Percentiles rank a stretch among this genome's conserved stretches.
Conservation (phyloP, 2,888 invertebrate species). For the Cephus pygmeus region DNA sequence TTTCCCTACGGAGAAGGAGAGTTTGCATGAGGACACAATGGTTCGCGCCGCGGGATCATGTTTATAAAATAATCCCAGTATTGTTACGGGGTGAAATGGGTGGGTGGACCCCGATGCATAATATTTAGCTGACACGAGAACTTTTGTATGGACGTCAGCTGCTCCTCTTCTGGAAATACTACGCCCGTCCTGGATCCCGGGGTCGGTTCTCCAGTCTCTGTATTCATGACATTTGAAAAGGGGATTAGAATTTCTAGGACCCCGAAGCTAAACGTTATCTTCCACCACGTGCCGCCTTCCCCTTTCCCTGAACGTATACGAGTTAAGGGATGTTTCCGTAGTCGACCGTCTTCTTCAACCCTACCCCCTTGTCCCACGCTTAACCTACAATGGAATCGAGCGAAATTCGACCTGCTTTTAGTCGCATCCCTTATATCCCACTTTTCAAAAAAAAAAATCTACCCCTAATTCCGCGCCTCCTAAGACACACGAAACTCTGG, state of each 20-base stretch:
- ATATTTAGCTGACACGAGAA: constrained; percentile 41
- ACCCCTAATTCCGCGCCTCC: not conserved
- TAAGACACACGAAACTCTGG: not conserved
- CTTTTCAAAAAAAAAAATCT: not conserved
- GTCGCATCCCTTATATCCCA: not conserved
- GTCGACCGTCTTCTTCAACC: not conserved
- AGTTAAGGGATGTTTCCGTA: not conserved
- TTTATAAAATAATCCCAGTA: constrained; percentile 59
- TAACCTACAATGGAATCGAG: not conserved
- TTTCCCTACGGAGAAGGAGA: constrained; percentile 25
- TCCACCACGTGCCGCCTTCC: constrained; percentile 18
- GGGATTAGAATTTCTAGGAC: constrained; percentile 56
- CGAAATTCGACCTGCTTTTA: not conserved
- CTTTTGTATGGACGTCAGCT: constrained; percentile 59
- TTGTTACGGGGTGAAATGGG: constrained; percentile 38
- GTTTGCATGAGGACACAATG: constrained; percentile 26
- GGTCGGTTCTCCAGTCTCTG: constrained; percentile 32
- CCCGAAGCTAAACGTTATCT: constrained; percentile 52
- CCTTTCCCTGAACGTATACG: not conserved
- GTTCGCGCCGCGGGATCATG: constrained; percentile 44
- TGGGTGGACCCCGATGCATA: constrained; percentile 37
- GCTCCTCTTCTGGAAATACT: constrained; percentile 20
- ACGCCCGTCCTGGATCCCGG: constrained; percentile 27
- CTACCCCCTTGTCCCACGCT: not conserved
- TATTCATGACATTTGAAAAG: constrained; percentile 49